Evolutionary conservation across 2,797 vertebrate genomes (phyloP).

Genomic region (Momotus momota): DNA sequence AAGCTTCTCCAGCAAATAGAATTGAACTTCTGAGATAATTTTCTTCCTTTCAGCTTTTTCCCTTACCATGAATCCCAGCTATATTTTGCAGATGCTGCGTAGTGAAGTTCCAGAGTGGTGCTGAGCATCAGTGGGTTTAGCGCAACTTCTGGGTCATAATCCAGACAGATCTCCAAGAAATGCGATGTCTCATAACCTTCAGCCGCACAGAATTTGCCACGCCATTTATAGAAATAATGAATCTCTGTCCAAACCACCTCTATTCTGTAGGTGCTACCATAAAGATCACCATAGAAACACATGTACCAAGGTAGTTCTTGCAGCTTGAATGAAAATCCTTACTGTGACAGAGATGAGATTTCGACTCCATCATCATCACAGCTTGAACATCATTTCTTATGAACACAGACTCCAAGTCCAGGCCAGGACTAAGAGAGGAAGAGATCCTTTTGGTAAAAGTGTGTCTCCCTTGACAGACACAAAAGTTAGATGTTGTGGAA

Average conservation of each 20-base stretch:
- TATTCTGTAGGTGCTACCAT: background rate
- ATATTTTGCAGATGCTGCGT: background rate
- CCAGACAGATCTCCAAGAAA: background rate
- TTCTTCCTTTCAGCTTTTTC: background rate
- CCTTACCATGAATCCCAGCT: background rate
- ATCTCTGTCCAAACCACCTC: background rate
- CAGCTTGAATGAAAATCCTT: background rate
- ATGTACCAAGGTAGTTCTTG: accelerated
- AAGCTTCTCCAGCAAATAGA: background rate
- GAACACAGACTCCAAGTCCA: background rate
- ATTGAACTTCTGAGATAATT: background rate
- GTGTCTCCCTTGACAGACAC: background rate
- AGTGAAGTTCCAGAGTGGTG: background rate
- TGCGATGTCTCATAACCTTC: background rate
- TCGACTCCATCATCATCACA: background rate
- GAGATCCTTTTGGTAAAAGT: background rate
- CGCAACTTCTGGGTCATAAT: background rate
- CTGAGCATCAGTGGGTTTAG: background rate
- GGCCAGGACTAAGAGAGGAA: background rate
- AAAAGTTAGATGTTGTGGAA: background rate
- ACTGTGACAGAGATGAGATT: background rate
- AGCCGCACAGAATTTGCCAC: background rate
- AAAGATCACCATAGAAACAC: background rate
- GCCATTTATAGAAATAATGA: background rate
- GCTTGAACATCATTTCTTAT: background rate